These are phyloP conservation scores for Ivindomyrus marchei DNA, from an alignment of 2,113 vertebrate genomes.

Conservation along the genomic window DNA sequence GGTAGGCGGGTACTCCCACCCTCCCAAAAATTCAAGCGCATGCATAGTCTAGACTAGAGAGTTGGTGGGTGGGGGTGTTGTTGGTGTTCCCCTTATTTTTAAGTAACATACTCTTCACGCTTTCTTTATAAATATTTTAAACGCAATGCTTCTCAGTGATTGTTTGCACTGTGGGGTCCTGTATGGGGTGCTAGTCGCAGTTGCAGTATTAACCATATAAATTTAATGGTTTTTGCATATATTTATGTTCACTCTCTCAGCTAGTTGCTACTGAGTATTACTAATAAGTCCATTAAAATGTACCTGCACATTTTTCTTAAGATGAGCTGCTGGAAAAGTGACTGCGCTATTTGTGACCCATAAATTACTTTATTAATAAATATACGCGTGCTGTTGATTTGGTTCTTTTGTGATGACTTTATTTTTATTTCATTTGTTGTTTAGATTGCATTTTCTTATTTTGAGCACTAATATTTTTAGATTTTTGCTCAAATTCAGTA, in stretches of 20 bases:
- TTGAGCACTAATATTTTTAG: background rate
- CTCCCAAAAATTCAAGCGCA: conserved; percentile 16
- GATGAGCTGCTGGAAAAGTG: background rate
- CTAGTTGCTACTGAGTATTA: background rate
- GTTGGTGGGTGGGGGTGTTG: background rate
- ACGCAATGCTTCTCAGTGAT: background rate
- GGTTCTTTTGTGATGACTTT: background rate
- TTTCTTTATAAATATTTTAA: background rate
- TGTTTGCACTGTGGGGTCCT: background rate
- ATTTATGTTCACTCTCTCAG: background rate
- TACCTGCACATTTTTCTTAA: background rate
- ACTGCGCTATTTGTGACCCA: background rate
- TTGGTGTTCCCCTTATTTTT: background rate
- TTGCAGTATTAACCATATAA: background rate
- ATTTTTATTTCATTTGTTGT: conserved; percentile 28
- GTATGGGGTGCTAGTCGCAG: background rate
- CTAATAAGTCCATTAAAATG: background rate
- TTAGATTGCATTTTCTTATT: conserved; percentile 6
- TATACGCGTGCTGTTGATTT: background rate
- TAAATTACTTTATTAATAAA: background rate
- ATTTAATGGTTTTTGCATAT: background rate
- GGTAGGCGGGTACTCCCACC: conserved; percentile 17
- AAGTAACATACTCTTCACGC: background rate
- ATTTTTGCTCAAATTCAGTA: conserved; percentile 19
- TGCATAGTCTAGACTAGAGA: conserved; percentile 21